Evolutionary conservation across 2,113 vertebrate species (phyloP), one percentile per base, ranked within the genome.

Genomic region (Terrapene triunguis): DNA sequence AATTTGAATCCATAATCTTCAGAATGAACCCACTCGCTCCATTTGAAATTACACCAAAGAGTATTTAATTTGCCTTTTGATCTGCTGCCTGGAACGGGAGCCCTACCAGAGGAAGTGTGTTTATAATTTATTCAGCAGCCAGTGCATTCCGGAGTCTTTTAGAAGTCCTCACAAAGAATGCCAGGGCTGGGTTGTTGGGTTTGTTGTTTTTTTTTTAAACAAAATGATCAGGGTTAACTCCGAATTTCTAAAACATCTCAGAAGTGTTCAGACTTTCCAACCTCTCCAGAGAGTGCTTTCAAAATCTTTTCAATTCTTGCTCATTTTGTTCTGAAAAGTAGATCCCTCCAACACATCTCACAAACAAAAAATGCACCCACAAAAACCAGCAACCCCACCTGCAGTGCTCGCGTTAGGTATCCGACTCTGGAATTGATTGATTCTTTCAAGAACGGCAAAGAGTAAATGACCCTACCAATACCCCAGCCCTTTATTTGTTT

Each of bases 61-160:
- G 85, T 81, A 51, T 89, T 97, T 93, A 87, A 96, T 94, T 96
- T 92, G 89, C 89, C 95, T 59, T 87, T 72, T 94, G 95, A 89
- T 84, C 80, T 21, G 93, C 93, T 94, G 95, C 95, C 96, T 92
- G 94, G 78, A 90, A 87, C 59, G 16, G 69, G 48, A 2, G 0
- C 65, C 90, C 51, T 65, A 85, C 95, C 69, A 54, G 87, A 96
- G 95, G 94, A 95, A 82, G 87, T 8, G 69, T 35, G 85, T 82
- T 97, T 89, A 97, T 98, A 53, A 98, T 97, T 98, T 97, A 98
- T 98, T 98, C 96, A 98, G 88, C 80, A 98, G 93, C 83, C 84
- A 94, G 81, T 1, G 1, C 95, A 97, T 97, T 96, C 92, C 85
- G 19, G 55, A 98, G 95, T 97, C 97, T 97, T 89, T 97, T 96